A percentile compares a stretch with the other conserved stretches of the same genome.
Conservation (phyloP, 2,888 invertebrate genomes). For the Saturnia japonica region DNA sequence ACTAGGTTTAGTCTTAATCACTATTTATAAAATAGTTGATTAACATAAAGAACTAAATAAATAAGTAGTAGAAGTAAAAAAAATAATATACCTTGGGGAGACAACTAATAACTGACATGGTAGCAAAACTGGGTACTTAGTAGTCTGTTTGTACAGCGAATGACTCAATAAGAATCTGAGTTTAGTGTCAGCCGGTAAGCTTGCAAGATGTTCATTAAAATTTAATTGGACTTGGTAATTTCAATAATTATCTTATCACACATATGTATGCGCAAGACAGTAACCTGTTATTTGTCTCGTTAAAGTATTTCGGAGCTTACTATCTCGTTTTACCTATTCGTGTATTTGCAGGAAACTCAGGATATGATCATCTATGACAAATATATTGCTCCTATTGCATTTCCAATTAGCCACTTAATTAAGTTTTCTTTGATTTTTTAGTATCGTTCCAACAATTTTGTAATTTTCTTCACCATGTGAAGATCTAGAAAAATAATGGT, state of each 20-base stretch:
- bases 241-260: slow-evolving; percentile 37
- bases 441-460: neutral
- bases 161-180: slow-evolving; percentile 38
- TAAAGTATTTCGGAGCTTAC: slow-evolving; percentile 22
- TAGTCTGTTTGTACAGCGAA: slow-evolving; percentile 31
- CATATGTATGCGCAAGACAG: slow-evolving; percentile 17
- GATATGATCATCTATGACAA: neutral
- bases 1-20: neutral
- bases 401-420: neutral
- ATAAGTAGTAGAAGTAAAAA: neutral
- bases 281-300: slow-evolving; percentile 21
- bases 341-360: neutral
- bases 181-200: slow-evolving; percentile 35
- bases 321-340: neutral
- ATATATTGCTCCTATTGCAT: neutral
- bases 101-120: slow-evolving; percentile 6
- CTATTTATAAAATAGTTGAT: neutral
- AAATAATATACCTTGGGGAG: slow-evolving; percentile 4
- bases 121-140: slow-evolving; percentile 8
- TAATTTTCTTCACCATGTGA: too few species aligned
- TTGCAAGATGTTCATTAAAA: slow-evolving; percentile 41
- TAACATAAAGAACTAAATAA: neutral
- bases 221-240: slow-evolving; percentile 41
- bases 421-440: neutral
- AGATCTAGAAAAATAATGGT: too few species aligned